These are phyloP conservation scores for Octomys mimax DNA, from an alignment of 2,797 vertebrate species.

Conservation along the genomic window DNA sequence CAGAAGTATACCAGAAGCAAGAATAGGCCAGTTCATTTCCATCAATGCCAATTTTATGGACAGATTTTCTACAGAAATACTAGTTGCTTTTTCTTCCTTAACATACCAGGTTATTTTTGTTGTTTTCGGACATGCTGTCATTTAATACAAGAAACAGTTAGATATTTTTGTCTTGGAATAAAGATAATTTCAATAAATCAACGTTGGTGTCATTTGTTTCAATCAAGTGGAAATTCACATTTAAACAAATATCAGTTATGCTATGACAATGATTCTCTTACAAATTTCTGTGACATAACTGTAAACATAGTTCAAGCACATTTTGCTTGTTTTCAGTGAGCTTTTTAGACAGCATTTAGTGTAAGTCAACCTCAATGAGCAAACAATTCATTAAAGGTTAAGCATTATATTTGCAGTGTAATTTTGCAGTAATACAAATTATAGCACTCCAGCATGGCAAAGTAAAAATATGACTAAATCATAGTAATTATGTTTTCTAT, in stretches of 20 bases:
- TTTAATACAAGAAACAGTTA: neutral
- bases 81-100: neutral
- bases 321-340: neutral
- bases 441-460: neutral
- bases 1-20: constrained; percentile 55
- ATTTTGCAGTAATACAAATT: constrained; percentile 15
- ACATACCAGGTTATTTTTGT: neutral
- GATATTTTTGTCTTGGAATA: neutral
- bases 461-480: neutral
- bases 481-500: neutral
- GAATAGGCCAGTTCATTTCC: constrained; percentile 35
- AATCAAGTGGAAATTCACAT: neutral
- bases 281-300: neutral
- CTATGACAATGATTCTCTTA: neutral
- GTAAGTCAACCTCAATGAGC: neutral
- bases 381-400: neutral
- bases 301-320: neutral
- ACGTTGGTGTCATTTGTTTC: constrained; percentile 10
- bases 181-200: constrained; percentile 26
- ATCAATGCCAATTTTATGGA: constrained; percentile 63
- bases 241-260: neutral
- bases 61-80: constrained; percentile 10
- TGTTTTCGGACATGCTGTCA: neutral
- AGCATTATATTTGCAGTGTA: neutral
- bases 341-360: neutral